phyloP scores from a whole-genome alignment of 1,140 invertebrate species.

The Teleopsis dalmanni region DNA sequence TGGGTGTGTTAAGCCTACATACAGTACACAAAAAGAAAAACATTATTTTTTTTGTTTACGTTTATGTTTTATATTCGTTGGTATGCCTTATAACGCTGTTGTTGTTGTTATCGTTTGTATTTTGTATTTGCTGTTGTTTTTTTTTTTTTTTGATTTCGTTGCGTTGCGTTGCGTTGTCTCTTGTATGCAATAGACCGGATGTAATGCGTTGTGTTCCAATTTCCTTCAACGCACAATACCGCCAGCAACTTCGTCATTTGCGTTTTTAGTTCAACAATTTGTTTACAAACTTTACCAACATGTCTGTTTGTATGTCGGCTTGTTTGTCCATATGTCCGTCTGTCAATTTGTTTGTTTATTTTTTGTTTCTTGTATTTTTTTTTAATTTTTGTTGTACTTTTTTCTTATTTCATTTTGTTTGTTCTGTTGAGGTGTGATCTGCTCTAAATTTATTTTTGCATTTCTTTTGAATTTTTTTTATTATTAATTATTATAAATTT shows the following conservation, averaged over 20 bases:
- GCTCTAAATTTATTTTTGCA: no score
- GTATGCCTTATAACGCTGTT: no score
- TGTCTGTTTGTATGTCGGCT: not conserved
- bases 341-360: not conserved
- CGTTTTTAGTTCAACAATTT: not conserved
- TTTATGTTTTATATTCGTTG: no score
- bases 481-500: not conserved
- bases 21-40: no score
- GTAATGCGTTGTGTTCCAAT: constrained; percentile 3
- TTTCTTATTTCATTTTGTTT: not conserved
- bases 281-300: not conserved
- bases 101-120: no score
- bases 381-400: not conserved
- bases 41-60: no score
- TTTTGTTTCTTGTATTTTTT: not conserved
- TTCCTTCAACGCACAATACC: not conserved
- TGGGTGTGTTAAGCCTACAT: no score
- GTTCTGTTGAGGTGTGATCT: no score
- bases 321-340: not conserved
- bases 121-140: no score
- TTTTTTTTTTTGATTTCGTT: no score
- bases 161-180: not conserved
- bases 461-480: not conserved
- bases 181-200: constrained; percentile 3
- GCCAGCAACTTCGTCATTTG: not conserved